phyloP scores from a whole-genome alignment of 2,888 invertebrate species.

The Hydropsyche betteni region DNA sequence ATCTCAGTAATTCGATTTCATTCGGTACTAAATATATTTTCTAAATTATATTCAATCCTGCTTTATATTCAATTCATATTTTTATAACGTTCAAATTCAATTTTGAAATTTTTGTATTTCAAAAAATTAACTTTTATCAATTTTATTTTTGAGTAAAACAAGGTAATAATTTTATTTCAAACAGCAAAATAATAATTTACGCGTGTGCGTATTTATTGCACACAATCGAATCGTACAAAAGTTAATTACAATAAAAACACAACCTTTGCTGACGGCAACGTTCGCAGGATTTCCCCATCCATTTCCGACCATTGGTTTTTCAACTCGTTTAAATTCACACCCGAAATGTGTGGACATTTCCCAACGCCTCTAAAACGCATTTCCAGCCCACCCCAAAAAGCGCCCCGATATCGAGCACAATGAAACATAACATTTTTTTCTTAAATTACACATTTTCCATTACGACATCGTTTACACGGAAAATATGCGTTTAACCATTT shows the following conservation, averaged over 20 bases:
- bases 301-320: slow-evolving; percentile 36
- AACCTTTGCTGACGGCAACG: slow-evolving; percentile 31
- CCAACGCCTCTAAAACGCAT: neutral
- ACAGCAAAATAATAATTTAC: neutral
- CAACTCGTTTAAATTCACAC: no score
- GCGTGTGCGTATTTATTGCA: neutral
- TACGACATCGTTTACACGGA: no score
- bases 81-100: no score
- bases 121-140: no score
- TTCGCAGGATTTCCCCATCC: slow-evolving; percentile 33
- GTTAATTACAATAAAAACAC: slow-evolving; percentile 45
- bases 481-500: slow-evolving; percentile 6
- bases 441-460: slow-evolving; percentile 6
- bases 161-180: no score
- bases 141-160: no score
- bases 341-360: slow-evolving; percentile 1
- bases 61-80: no score
- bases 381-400: neutral
- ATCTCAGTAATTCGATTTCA: no score
- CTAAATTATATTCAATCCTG: no score
- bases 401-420: no score
- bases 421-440: neutral
- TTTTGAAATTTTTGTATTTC: no score
- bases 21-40: no score
- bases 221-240: slow-evolving; percentile 39